phyloP scores from a whole-genome alignment of 2,113 vertebrate species.

The Epinephelus cyanopodus region DNA sequence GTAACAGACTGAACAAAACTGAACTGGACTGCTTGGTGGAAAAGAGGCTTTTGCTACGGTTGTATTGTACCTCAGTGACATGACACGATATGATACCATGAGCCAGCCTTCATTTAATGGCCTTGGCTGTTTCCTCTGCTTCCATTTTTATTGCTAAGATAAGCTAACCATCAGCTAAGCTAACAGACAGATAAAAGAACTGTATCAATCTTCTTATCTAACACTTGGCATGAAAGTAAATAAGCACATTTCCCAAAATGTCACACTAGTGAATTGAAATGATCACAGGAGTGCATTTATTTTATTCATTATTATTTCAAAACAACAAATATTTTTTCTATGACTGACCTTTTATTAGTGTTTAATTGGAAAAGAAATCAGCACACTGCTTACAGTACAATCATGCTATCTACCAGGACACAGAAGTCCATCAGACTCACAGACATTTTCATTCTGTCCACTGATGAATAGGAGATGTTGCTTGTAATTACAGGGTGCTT shows the following conservation, averaged over 20 bases:
- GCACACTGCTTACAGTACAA: conserved; percentile 20
- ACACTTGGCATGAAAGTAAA: not conserved
- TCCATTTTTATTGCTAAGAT: not conserved
- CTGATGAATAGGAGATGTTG: conserved; percentile 69
- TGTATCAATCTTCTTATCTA: conserved; percentile 3
- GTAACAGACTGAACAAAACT: too few species aligned
- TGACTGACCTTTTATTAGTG: conserved; percentile 39
- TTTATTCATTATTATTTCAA: conserved; percentile 17
- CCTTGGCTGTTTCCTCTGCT: not conserved
- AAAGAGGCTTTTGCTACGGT: too few species aligned
- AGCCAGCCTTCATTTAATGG: too few species aligned
- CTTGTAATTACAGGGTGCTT: conserved; percentile 74
- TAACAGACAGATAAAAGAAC: not conserved
- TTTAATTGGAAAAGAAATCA: conserved; percentile 44
- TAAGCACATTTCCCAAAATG: conserved; percentile 18
- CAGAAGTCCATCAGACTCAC: conserved; percentile 38
- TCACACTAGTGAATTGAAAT: conserved; percentile 28
- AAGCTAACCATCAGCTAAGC: not conserved
- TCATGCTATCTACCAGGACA: conserved; percentile 16
- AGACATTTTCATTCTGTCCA: conserved; percentile 56
- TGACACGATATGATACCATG: too few species aligned
- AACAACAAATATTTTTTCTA: conserved; percentile 20
- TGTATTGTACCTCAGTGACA: too few species aligned
- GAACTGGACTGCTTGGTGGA: too few species aligned
- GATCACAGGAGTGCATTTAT: not conserved